These are phyloP conservation scores for Notolepis coatsorum DNA, from an alignment of 2,797 vertebrate species.

Conservation along the genomic window DNA sequence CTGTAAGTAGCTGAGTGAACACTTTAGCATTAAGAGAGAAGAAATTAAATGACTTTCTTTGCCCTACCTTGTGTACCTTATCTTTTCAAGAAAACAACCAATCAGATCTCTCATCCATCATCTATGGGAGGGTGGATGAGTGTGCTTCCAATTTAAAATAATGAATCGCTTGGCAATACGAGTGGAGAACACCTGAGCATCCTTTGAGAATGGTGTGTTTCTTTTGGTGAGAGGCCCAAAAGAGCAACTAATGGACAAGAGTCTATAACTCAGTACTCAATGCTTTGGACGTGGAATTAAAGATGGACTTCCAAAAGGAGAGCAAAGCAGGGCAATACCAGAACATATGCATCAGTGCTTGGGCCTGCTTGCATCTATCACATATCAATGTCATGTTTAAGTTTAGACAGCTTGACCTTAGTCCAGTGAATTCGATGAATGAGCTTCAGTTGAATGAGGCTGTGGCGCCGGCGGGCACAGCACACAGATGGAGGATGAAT, in stretches of 20 bases:
- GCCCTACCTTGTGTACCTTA: too few relatives aligned
- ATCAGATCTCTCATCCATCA: conserved; percentile 37
- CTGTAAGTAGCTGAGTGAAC: too few relatives aligned
- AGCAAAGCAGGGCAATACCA: conserved; percentile 6
- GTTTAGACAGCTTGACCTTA: conserved; percentile 10
- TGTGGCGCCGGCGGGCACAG: neutral
- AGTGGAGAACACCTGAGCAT: too few relatives aligned
- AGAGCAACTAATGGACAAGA: neutral
- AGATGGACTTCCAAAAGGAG: neutral
- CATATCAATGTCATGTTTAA: conserved; percentile 12
- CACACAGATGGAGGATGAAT: conserved; percentile 13
- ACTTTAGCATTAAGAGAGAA: too few relatives aligned
- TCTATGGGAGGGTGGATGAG: conserved; percentile 36
- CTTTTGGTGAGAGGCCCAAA: conserved; percentile 12
- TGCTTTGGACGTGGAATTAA: conserved; percentile 9
- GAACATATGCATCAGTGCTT: neutral
- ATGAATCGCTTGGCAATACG: too few relatives aligned
- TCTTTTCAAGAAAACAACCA: conserved; percentile 50
- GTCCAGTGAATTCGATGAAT: conserved; percentile 1
- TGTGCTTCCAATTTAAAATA: too few relatives aligned
- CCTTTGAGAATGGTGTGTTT: too few relatives aligned
- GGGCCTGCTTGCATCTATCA: conserved; percentile 23
- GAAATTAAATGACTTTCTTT: conserved; percentile 38
- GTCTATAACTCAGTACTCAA: conserved; percentile 8
- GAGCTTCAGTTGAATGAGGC: conserved; percentile 9